These are phyloP conservation scores for Stegodyphus mimosarum DNA, from an alignment of 1,140 invertebrate species.

Conservation along the genomic window DNA sequence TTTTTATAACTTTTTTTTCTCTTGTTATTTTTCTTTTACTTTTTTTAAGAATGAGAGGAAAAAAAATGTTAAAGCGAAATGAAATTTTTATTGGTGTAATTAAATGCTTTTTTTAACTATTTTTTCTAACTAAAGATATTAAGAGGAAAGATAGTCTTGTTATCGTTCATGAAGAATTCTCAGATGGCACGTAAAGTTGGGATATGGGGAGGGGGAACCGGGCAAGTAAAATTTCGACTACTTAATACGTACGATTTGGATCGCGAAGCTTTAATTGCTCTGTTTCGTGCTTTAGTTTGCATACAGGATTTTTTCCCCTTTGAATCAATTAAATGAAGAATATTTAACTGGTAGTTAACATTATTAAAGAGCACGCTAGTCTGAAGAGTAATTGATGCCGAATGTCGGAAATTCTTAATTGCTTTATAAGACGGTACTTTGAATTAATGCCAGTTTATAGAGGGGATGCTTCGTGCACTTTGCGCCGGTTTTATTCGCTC, in stretches of 20 bases:
- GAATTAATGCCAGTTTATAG: too few species aligned
- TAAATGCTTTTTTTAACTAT: slow-evolving; percentile 59
- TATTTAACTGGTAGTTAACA: slow-evolving; percentile 21
- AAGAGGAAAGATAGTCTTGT: slow-evolving; percentile 42
- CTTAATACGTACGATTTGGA: slow-evolving; percentile 18
- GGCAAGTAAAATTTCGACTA: neutral
- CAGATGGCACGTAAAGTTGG: slow-evolving; percentile 3
- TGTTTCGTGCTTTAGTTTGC: slow-evolving; percentile 48
- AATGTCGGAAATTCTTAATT: slow-evolving; percentile 18
- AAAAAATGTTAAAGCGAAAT: slow-evolving; percentile 51
- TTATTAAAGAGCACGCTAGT: neutral
- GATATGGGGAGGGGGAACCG: neutral
- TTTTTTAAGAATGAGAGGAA: slow-evolving; percentile 36
- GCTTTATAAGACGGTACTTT: neutral
- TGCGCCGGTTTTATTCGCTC: too few species aligned
- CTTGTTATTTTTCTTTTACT: slow-evolving; percentile 6
- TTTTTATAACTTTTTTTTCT: slow-evolving; percentile 1
- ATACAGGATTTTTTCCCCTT: slow-evolving; percentile 19
- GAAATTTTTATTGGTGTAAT: slow-evolving; percentile 61
- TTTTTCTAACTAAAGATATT: slow-evolving; percentile 29
- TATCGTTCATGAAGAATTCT: slow-evolving; percentile 47
- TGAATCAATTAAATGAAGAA: slow-evolving; percentile 46
- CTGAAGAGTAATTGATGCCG: slow-evolving; percentile 11
- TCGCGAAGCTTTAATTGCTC: slow-evolving; percentile 40
- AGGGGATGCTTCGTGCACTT: too few species aligned